Base-by-base conservation (phyloP, 2,113 vertebrate species). In the Epinephelus moara region DNA sequence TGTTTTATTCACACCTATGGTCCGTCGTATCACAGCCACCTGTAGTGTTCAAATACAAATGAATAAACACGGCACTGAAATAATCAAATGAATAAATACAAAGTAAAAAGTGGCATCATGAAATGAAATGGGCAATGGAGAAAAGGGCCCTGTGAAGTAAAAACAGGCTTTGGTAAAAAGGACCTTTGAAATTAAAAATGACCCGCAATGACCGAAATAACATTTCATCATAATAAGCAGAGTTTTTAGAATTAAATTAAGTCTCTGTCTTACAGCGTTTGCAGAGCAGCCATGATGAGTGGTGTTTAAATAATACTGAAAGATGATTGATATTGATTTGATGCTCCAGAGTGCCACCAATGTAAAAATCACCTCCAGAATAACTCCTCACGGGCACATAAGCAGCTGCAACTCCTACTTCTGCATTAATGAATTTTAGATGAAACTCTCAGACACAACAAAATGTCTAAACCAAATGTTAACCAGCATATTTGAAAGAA, bases 341-440 rank as follows among this genome's bases (percentile, higher is more conserved):
- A 75, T 40, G 37, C 52, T 56, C 37, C 30, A 5, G 1, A 30
- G 30, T 30, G 30, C 30, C 30, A 5, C 30, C 30, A 30, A 30
- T 30, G 30, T 30, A 30, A 30, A 30, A 30, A 52, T 25, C 6
- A 21, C 70, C 9, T 33, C 11, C 11, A 23, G 19, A n/a, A 23
- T 30, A 42, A 42, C 49, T 64, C 73, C 23, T 52, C 15, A 14
- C 27, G 25, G 70, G 40, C 5, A 25, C 70, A 30, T 53, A 15
- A 21, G 30, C 67, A 30, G 67, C 57, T 62, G 47, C 10, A 52
- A 53, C 53, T 68, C 10, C 42, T 19, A 5, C 63, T 33, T 73
- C 42, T 14, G 21, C 59, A 73, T 33, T 19, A 59, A 71, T 81
- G 45, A 61, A 63, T 63, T 76, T 60, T 49, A 60, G 40, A 80